Conservation (phyloP, 2,113 vertebrate species). For the Neogobius melanostomus region DNA sequence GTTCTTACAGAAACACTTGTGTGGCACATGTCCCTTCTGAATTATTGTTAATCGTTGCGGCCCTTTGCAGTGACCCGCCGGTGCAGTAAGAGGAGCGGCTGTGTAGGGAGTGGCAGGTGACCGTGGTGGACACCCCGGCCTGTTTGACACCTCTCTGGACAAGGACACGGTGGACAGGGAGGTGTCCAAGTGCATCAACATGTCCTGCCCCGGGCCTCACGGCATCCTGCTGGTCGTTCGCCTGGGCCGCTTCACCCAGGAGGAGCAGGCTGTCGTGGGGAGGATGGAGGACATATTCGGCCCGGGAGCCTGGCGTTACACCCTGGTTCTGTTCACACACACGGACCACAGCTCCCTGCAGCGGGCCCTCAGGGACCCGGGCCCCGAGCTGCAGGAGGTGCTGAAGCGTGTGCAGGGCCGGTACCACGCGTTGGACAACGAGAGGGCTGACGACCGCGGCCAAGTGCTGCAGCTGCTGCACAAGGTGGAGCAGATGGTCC, state of each 20-base stretch:
- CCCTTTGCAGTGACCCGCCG: conserved; percentile 9
- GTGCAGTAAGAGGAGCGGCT: neutral
- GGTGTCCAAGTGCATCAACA: conserved; percentile 29
- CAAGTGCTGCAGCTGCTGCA: conserved; percentile 42
- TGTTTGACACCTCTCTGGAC: conserved; percentile 8
- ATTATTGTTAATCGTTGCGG: neutral
- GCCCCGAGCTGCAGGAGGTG: conserved; percentile 13
- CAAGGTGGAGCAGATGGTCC: conserved; percentile 41
- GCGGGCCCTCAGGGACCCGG: neutral
- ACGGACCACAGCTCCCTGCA: conserved; percentile 3
- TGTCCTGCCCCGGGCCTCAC: conserved; percentile 46
- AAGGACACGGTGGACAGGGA: neutral
- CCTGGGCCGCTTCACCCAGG: conserved; percentile 7
- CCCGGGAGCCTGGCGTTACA: conserved; percentile 1
- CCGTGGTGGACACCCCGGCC: conserved; percentile 30
- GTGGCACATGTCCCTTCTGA: neutral
- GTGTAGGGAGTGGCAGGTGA: conserved; percentile 4
- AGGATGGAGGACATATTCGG: conserved; percentile 40
- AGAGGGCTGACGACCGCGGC: neutral
- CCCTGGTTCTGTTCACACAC: conserved; percentile 45
- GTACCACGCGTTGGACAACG: conserved; percentile 34
- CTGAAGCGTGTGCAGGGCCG: conserved; percentile 19
- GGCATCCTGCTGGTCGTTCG: conserved; percentile 40
- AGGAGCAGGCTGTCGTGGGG: neutral
- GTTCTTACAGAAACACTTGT: neutral